Base-by-base conservation (phyloP, 2,113 vertebrate species). In the Mesocricetus auratus region DNA sequence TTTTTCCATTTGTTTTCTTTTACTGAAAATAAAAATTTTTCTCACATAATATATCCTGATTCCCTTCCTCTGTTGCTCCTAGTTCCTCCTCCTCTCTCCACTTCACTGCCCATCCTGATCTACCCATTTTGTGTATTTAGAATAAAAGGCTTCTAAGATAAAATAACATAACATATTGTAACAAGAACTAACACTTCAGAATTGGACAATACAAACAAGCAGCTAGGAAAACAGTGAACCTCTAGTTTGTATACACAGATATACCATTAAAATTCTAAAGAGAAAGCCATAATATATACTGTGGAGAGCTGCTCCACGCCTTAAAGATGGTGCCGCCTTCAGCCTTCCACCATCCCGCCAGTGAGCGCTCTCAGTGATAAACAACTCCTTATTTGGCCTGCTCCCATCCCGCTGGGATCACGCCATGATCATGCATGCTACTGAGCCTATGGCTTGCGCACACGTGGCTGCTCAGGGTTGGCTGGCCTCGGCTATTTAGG, bases 1-100 rank as follows among this genome's bases (percentile, higher is more conserved):
- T 96, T 96, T 96, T 96, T 42, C 9, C 42, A 24, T 42, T 74
- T 74, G 53, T 11, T 42, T 73, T 4, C 17, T 74, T 26, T 74
- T 74, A 42, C n/a, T 74, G 10, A 42, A 74, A 74, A 39, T 39
- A 73, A 2, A 21, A 21, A 21, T 73, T 73, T 39, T 39, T 10
- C 36, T 17, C 68, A 71, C 16, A 71, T 22, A 64, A 26, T 64
- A 5, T 60, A 22, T 60, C 8, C 62, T 64, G 62, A 64, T 73
- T 39, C 17, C 2, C 17, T 71, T 17, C 36, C 7, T 71, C 1
- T 39, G 9, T 19, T 39, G 1, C 2, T 39, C n/a, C 19, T 8
- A 73, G n/a, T 39, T 73, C n/a, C 19, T 39, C 6, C 17, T 62
- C 3, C 26, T 29, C 24, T 64, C 62, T 3, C 24, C 9, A 73